A percentile compares a stretch with the other conserved stretches of the same genome.
Conservation (phyloP, 2,113 vertebrate species). For the Macrotus californicus region DNA sequence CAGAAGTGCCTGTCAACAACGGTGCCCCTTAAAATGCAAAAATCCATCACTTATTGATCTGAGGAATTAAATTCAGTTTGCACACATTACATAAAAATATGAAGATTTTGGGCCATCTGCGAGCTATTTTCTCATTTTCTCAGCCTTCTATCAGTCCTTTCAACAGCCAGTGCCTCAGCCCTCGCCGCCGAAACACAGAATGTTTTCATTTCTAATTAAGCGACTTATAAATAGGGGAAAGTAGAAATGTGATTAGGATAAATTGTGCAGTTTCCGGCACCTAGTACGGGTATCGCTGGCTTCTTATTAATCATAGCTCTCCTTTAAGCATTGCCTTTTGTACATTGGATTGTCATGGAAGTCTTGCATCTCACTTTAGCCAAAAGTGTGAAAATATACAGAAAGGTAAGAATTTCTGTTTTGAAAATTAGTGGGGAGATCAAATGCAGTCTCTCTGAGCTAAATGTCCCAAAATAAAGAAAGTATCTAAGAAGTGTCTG, state of each 20-base stretch:
- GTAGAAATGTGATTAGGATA: not conserved
- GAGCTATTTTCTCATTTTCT: not conserved
- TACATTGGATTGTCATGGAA: not conserved
- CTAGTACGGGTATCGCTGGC: too few species aligned
- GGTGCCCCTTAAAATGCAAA: slow-evolving; percentile 19
- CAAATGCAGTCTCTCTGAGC: not conserved
- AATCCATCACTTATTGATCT: not conserved
- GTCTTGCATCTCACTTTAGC: not conserved
- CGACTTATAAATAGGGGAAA: not conserved
- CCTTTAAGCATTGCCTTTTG: not conserved
- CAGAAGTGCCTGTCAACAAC: not conserved
- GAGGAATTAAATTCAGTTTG: not conserved
- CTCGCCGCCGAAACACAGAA: not conserved
- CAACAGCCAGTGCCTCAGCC: not conserved
- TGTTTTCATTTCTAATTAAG: not conserved
- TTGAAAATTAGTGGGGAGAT: not conserved
- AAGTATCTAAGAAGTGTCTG: not conserved
- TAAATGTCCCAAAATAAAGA: not conserved
- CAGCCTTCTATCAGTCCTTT: not conserved
- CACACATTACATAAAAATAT: not conserved
- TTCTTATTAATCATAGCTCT: fast-evolving
- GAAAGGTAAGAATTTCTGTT: not conserved
- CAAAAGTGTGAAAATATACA: not conserved
- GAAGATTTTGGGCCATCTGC: fast-evolving
- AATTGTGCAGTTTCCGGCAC: not conserved